phyloP scores from a whole-genome alignment of 1,140 invertebrate genomes.

The Sogatella furcifera region DNA sequence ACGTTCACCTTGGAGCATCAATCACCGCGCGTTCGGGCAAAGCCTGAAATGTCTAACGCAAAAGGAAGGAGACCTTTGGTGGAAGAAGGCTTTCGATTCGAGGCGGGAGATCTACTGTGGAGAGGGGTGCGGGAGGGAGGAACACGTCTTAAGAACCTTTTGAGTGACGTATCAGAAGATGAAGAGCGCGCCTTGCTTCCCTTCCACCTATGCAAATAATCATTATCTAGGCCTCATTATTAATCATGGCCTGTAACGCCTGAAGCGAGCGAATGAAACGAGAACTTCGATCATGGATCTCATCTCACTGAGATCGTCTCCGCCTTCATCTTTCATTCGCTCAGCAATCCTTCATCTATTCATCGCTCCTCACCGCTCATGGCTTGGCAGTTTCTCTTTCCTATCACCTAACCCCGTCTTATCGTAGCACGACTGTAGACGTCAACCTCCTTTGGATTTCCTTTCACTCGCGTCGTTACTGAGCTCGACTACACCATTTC shows the following conservation, averaged over 20 bases:
- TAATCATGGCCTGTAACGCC: neutral
- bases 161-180: slow-evolving; percentile 3
- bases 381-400: too few species aligned
- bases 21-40: neutral
- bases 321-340: too few species aligned
- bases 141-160: neutral
- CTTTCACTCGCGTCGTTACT: too few species aligned
- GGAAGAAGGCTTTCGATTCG: too few species aligned
- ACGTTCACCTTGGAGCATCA: slow-evolving; percentile 1
- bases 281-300: neutral
- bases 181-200: neutral
- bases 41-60: neutral
- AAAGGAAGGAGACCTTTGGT: neutral
- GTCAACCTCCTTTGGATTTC: too few species aligned
- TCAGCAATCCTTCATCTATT: too few species aligned
- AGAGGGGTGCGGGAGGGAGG: too few species aligned
- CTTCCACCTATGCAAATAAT: slow-evolving; percentile 3
- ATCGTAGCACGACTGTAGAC: too few species aligned
- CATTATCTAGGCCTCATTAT: slow-evolving; percentile 2
- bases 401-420: too few species aligned
- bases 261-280: neutral
- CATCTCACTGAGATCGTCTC: neutral
- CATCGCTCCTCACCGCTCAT: too few species aligned
- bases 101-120: too few species aligned
- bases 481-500: too few species aligned